Evolutionary conservation across 2,113 vertebrate genomes (phyloP).

Genomic region (Sylvietta virens): DNA sequence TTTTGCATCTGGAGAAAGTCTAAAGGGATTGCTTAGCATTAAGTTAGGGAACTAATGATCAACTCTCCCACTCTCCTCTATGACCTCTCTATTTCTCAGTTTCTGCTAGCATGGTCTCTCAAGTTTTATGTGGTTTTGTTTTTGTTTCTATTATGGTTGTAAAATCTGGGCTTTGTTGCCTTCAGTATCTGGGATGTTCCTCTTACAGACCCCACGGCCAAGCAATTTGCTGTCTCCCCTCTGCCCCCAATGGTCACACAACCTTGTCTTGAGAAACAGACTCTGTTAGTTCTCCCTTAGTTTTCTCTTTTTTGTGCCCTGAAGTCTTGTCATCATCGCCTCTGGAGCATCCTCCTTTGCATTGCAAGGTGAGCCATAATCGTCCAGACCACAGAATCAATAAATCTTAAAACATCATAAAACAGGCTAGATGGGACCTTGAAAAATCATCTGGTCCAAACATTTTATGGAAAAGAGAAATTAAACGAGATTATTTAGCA

Average conservation of each 20-base stretch:
- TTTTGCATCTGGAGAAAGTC: neutral
- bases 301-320: neutral
- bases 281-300: neutral
- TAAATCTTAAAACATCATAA: neutral
- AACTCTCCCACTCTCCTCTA: neutral
- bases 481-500: neutral
- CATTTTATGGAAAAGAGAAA: neutral
- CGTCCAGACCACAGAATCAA: neutral
- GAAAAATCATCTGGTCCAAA: neutral
- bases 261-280: neutral
- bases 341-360: neutral
- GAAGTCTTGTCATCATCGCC: neutral
- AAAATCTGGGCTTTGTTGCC: neutral
- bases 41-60: neutral
- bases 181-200: neutral
- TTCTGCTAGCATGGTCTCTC: neutral
- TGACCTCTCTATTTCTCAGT: neutral
- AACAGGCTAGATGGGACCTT: neutral
- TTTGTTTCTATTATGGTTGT: neutral
- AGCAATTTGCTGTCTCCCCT: neutral
- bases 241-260: accelerated
- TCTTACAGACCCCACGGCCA: neutral
- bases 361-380: neutral
- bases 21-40: neutral
- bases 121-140: accelerated